phyloP scores from a whole-genome alignment of 2,888 invertebrate species.

The Mythimna pallens region DNA sequence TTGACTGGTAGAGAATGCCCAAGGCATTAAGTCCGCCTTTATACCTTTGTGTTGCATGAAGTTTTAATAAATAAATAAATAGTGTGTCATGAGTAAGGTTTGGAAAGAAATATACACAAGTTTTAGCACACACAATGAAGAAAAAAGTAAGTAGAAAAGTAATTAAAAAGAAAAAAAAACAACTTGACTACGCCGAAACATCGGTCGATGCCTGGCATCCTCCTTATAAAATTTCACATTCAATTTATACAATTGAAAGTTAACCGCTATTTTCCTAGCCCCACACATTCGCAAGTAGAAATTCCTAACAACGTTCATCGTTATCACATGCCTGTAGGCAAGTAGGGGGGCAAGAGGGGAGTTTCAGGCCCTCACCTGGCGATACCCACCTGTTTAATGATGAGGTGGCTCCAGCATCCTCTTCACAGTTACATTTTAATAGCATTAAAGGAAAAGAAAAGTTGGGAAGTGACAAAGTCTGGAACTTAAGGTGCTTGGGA shows the following conservation, averaged over 20 bases:
- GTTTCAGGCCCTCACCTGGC: slow-evolving; percentile 32
- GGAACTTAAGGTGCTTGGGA: not conserved
- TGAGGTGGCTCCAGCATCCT: slow-evolving; percentile 33
- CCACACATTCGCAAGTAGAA: slow-evolving; percentile 37
- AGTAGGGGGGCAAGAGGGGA: slow-evolving; percentile 11
- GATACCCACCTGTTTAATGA: slow-evolving; percentile 48
- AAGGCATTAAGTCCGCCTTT: no score
- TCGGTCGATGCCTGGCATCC: no score
- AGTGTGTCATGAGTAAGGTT: no score
- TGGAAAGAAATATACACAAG: no score
- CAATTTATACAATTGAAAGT: not conserved
- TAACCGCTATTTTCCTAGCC: slow-evolving; percentile 32
- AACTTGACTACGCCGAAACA: no score
- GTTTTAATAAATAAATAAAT: no score
- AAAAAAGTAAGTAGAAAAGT: no score
- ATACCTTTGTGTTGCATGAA: no score
- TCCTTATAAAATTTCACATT: not conserved
- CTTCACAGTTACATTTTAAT: slow-evolving; percentile 38
- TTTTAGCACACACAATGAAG: no score
- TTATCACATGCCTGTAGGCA: slow-evolving; percentile 61
- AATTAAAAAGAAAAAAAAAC: no score
- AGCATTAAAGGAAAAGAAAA: slow-evolving; percentile 25
- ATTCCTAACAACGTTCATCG: slow-evolving; percentile 62
- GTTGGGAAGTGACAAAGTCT: not conserved
- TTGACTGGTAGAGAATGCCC: no score